Percentiles rank a stretch among this genome's conserved stretches.
Conservation (phyloP, 2,797 vertebrate species). For the Loris lydekkerianus region DNA sequence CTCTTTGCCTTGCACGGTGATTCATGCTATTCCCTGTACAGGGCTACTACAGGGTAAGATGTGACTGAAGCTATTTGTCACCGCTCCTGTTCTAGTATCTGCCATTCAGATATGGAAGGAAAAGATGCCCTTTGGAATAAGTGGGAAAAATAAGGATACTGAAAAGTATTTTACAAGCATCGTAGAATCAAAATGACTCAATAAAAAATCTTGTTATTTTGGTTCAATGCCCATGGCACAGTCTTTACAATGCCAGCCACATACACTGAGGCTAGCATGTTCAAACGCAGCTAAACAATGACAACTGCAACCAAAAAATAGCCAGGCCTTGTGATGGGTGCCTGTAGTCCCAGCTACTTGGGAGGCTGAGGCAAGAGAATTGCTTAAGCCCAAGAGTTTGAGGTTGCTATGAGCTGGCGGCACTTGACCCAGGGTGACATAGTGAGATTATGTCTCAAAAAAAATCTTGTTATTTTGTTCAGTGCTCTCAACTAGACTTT, state of each 20-base stretch:
- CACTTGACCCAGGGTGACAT: too few species aligned
- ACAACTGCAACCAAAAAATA: too few species aligned
- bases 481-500: not conserved
- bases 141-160: not conserved
- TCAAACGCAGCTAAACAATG: too few species aligned
- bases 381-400: too few species aligned
- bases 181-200: not conserved
- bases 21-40: not conserved
- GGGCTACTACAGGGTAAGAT: not conserved
- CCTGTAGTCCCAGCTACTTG: too few species aligned
- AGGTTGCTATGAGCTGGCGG: too few species aligned
- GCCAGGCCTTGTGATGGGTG: fast-evolving
- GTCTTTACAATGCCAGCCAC: too few species aligned
- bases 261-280: too few species aligned
- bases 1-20: fast-evolving
- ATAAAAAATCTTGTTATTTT: not conserved
- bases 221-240: too few species aligned
- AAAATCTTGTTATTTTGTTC: not conserved
- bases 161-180: not conserved
- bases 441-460: too few species aligned
- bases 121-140: not conserved
- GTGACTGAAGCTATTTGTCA: not conserved
- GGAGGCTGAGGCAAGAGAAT: too few species aligned
- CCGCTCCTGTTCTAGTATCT: not conserved
- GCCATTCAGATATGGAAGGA: not conserved